A percentile compares a stretch with the other conserved stretches of the same genome.
Conservation (phyloP, 2,113 vertebrate species). For the Euleptes europaea region DNA sequence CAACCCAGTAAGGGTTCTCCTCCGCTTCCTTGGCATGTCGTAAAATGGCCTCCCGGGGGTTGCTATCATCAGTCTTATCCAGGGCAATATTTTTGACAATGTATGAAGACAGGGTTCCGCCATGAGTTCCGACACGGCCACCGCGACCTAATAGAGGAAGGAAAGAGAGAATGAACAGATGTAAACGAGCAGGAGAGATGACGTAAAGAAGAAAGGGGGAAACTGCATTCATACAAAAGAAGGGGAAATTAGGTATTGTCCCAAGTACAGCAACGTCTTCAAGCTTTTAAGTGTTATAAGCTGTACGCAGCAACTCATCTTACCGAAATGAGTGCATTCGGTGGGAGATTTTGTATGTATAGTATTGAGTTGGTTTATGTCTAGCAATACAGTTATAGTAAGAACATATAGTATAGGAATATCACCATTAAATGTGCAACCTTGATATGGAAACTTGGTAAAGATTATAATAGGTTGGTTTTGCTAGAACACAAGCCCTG, state of each 20-base stretch:
- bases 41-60: conserved; percentile 94
- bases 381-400: too few species aligned
- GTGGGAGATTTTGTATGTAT: too few species aligned
- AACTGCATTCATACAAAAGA: rapidly evolving
- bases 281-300: neutral
- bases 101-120: conserved; percentile 93
- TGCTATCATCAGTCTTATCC: conserved; percentile 96
- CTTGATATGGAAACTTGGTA: too few species aligned
- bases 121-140: conserved; percentile 92
- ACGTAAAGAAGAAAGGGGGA: neutral
- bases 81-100: conserved; percentile 99
- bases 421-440: too few species aligned
- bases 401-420: too few species aligned
- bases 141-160: conserved; percentile 83
- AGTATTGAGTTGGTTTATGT: too few species aligned
- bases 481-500: too few species aligned
- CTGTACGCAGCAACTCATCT: neutral
- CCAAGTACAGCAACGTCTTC: neutral
- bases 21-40: conserved; percentile 91
- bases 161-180: conserved; percentile 1
- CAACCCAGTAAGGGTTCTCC: conserved; percentile 95
- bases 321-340: neutral
- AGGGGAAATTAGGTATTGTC: neutral
- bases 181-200: neutral
- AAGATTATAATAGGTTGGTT: too few species aligned